phyloP scores from a whole-genome alignment of 2,797 vertebrate genomes.

The Phoeniculus purpureus region DNA sequence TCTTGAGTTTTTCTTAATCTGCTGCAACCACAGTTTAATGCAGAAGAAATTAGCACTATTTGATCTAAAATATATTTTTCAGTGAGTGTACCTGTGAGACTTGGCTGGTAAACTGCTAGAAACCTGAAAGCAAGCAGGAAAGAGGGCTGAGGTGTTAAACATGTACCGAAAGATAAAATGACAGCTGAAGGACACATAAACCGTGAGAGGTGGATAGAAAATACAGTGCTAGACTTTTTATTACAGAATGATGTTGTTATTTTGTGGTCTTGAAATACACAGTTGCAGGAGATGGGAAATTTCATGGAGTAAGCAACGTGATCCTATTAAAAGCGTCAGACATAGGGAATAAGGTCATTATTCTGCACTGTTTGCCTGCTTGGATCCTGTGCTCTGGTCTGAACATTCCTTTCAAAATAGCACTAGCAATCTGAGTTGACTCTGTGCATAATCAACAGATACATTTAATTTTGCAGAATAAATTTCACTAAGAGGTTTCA shows the following conservation, averaged over 20 bases:
- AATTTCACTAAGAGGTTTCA: not conserved
- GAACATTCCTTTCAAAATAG: not conserved
- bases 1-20: not conserved
- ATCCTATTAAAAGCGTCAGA: not conserved
- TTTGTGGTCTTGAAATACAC: not conserved
- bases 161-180: not conserved
- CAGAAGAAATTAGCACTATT: not conserved
- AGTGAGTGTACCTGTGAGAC: accelerated
- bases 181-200: not conserved
- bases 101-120: not conserved
- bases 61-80: not conserved
- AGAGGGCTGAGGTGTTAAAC: not conserved
- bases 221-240: not conserved
- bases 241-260: not conserved
- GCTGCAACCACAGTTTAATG: not conserved
- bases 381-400: not conserved
- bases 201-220: not conserved
- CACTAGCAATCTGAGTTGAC: not conserved
- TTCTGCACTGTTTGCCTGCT: not conserved
- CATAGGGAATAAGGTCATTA: not conserved
- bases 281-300: not conserved
- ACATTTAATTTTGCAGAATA: not conserved
- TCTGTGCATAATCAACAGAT: not conserved
- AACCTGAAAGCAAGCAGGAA: not conserved
- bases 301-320: not conserved